Base-by-base conservation (phyloP, 1,140 invertebrate genomes). In the Amyelois transitella region DNA sequence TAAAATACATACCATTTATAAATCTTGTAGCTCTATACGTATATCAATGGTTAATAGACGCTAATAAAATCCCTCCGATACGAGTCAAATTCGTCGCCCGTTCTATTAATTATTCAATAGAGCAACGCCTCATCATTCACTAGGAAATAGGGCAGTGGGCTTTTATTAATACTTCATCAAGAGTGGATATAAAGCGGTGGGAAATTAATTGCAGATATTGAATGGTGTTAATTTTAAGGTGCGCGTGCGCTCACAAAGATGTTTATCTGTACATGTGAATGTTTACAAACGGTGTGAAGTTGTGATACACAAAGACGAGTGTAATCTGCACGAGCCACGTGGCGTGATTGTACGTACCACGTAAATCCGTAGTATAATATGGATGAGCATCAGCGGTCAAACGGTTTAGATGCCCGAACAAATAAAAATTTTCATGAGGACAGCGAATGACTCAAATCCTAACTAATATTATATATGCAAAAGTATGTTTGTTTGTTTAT, bases 61-160 rank as follows among this genome's bases (percentile, higher is more conserved):
- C 8, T 1, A 38, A 14, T 38, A n/a, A n/a, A n/a, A 38, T 14
- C 32, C 22, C 20, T 55, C 54, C 55, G 56, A 58, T 60, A 62
- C 24, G 65, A 73, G 53, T 72, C 62, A 63, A 51, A 55, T 55
- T 67, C 67, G 64, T 56, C 71, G 66, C 71, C 58, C 58, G 49
- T 58, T 61, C 47, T 56, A 78, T 84, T 78, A 74, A 81, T 80
- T 78, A 84, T 84, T 84, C 78, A 81, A 66, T 63, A 67, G 68
- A 65, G 32, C 57, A 75, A 70, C 70, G 61, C 62, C 64, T 60
- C 59, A 55, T 21, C 20, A 48, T 62, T 62, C 57, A 59, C 67
- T 63, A 64, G 56, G 64, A 74, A 73, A 77, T 69, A 66, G 64
- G 60, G 58, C 72, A 64, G 64, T 60, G 51, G 66, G 66, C 63